These are phyloP conservation scores for Yponomeuta plumbellus DNA, from an alignment of 2,888 invertebrate species.

Conservation along the genomic window DNA sequence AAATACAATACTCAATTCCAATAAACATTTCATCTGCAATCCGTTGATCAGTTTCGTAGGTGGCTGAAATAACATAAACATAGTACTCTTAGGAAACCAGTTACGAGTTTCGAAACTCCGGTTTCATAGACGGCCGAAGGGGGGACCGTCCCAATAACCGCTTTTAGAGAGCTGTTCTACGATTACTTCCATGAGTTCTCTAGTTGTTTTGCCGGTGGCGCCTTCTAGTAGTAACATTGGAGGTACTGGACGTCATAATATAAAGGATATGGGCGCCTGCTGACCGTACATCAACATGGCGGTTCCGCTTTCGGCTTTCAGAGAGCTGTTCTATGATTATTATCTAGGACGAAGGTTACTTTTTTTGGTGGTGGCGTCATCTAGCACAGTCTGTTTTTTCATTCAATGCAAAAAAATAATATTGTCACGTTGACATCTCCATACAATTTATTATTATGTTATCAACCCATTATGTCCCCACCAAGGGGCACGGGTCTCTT, in stretches of 20 bases:
- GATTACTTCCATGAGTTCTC: slow-evolving; percentile 70
- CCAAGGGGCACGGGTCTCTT: no score
- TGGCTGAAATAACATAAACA: no score
- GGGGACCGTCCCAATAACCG: slow-evolving; percentile 73
- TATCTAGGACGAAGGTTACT: slow-evolving; percentile 61
- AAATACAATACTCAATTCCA: no score
- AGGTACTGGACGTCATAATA: slow-evolving; percentile 76
- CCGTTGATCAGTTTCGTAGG: no score
- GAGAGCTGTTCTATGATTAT: slow-evolving; percentile 52
- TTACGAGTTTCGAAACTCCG: no score
- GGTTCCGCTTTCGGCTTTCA: slow-evolving; percentile 66
- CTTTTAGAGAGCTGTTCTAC: slow-evolving; percentile 51
- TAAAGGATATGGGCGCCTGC: slow-evolving; percentile 64
- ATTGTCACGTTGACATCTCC: no score
- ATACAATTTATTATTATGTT: no score
- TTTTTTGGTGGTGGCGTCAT: not conserved
- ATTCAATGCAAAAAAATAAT: no score
- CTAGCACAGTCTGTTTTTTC: no score
- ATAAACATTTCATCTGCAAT: slow-evolving; percentile 56
- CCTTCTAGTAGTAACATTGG: slow-evolving; percentile 49
- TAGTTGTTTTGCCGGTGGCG: slow-evolving; percentile 73
- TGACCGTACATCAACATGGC: slow-evolving; percentile 79
- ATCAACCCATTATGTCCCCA: no score
- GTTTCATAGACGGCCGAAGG: no score
- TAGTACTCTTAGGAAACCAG: no score